Evolutionary conservation across 2,797 vertebrate genomes (phyloP).

Genomic region (Masticophis lateralis): DNA sequence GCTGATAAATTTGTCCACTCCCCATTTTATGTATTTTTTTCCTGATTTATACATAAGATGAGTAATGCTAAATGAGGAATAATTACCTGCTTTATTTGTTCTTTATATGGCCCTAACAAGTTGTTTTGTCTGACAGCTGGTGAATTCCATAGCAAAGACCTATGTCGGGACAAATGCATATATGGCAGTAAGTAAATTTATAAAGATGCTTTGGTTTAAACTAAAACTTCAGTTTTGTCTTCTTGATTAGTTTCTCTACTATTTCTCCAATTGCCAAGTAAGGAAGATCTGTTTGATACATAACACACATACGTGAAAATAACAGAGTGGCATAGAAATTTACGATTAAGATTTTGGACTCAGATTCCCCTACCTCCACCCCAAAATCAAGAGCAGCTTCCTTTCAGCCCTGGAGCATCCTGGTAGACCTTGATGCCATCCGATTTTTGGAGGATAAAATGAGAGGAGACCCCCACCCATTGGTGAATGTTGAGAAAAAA

Average conservation of each 20-base stretch:
- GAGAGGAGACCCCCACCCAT: neutral
- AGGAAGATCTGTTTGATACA: neutral
- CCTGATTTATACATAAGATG: constrained; percentile 75
- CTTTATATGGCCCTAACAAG: constrained; percentile 79
- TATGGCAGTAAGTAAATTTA: constrained; percentile 90
- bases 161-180: constrained; percentile 99
- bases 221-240: constrained; percentile 3
- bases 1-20: constrained; percentile 67
- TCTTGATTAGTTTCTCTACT: neutral
- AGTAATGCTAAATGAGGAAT: constrained; percentile 82
- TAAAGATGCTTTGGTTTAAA: constrained; percentile 56
- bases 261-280: neutral
- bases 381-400: neutral
- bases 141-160: constrained; percentile 99
- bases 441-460: neutral
- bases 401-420: neutral
- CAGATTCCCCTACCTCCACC: neutral
- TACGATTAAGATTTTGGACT: neutral
- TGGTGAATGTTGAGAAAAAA: neutral
- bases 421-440: neutral
- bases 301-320: neutral
- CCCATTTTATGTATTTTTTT: constrained; percentile 68
- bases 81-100: constrained; percentile 83
- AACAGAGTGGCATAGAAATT: neutral
- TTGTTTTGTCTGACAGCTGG: constrained; percentile 87